These are phyloP conservation scores for Cephus cinctus DNA, from an alignment of 1,140 invertebrate species.

Conservation along the genomic window DNA sequence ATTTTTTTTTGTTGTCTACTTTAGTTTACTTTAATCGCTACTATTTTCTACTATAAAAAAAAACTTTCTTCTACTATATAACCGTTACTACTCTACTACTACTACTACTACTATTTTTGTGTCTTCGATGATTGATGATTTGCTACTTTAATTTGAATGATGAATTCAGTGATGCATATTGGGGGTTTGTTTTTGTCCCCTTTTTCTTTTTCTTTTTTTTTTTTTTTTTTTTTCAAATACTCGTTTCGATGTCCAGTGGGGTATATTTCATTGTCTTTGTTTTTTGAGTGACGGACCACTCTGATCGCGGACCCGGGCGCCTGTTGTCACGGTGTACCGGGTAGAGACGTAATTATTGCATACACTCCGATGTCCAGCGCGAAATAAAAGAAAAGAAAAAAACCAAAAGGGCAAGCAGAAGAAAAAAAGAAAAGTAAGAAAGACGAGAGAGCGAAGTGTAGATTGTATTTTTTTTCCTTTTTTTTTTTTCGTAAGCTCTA, in stretches of 20 bases:
- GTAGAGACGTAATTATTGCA: too few relatives aligned
- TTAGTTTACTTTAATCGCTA: conserved; percentile 49
- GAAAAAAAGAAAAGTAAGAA: not conserved
- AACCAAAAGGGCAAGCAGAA: not conserved
- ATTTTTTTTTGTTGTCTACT: conserved; percentile 34
- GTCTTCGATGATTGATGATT: conserved; percentile 47
- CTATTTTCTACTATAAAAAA: too few relatives aligned
- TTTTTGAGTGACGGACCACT: too few relatives aligned
- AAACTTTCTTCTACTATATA: conserved; percentile 39
- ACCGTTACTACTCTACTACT: conserved; percentile 37
- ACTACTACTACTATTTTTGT: conserved; percentile 40
- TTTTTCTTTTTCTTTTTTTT: conserved; percentile 12
- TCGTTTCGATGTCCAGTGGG: too few relatives aligned
- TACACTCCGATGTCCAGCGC: too few relatives aligned
- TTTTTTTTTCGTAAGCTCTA: too few relatives aligned
- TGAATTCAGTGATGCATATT: conserved; percentile 20
- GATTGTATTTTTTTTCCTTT: too few relatives aligned
- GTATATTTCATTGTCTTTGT: too few relatives aligned
- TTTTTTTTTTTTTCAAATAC: too few relatives aligned
- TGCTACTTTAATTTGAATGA: conserved; percentile 28
- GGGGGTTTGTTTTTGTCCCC: conserved; percentile 16
- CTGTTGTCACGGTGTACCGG: too few relatives aligned
- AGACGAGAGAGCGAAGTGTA: not conserved
- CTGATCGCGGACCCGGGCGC: too few relatives aligned
- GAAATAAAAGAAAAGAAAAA: too few relatives aligned